These are phyloP conservation scores for Atractosteus spatula DNA, from an alignment of 2,113 vertebrate genomes.

Conservation along the genomic window DNA sequence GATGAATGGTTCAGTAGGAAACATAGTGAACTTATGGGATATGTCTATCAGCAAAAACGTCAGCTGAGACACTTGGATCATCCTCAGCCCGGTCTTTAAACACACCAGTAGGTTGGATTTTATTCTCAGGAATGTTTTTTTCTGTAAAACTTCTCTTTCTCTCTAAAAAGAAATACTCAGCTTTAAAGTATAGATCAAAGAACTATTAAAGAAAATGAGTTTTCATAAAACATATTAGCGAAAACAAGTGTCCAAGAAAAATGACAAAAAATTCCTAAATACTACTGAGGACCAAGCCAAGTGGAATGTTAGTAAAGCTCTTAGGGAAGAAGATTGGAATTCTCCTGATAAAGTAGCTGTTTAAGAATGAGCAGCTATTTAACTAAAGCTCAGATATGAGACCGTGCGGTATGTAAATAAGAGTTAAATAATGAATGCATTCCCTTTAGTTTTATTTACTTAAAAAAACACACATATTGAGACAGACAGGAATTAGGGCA, in stretches of 20 bases:
- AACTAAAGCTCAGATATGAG: slow-evolving; percentile 66
- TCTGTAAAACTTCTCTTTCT: neutral
- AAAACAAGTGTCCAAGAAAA: slow-evolving; percentile 24
- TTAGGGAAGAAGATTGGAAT: slow-evolving; percentile 32
- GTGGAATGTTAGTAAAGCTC: slow-evolving; percentile 15
- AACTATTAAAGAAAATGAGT: neutral
- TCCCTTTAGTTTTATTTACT: slow-evolving; percentile 73
- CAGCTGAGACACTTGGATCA: neutral
- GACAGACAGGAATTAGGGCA: slow-evolving; percentile 73
- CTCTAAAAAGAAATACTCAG: neutral
- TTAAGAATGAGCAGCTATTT: slow-evolving; percentile 59
- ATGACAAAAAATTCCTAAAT: slow-evolving; percentile 15
- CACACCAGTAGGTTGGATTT: too few relatives aligned
- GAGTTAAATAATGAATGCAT: slow-evolving; percentile 71
- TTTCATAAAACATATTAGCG: neutral
- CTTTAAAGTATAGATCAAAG: neutral
- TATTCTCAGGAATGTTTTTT: too few relatives aligned
- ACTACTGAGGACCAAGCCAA: neutral
- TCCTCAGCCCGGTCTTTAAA: too few relatives aligned
- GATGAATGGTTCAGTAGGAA: too few relatives aligned
- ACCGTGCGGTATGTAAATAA: slow-evolving; percentile 69
- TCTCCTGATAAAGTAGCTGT: slow-evolving; percentile 23
- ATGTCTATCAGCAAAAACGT: too few relatives aligned
- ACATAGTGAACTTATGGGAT: too few relatives aligned
- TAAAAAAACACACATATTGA: slow-evolving; percentile 39